Conservation (phyloP, 2,888 invertebrate genomes). For the Ganaspis brasiliensis region DNA sequence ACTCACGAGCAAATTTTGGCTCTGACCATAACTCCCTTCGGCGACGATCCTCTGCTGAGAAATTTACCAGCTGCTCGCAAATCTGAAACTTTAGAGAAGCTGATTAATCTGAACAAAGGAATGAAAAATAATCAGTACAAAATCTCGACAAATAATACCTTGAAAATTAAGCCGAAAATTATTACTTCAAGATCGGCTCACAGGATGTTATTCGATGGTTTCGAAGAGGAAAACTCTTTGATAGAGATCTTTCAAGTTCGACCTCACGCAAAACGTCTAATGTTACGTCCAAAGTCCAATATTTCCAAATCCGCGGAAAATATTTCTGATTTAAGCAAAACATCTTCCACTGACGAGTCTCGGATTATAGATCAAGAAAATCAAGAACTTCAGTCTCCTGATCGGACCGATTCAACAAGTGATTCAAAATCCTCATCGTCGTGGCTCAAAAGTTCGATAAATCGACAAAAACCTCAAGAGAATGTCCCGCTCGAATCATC, state of each 20-base stretch:
- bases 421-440: constrained; percentile 46
- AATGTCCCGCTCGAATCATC: constrained; percentile 67
- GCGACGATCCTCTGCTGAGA: constrained; percentile 92
- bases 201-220: constrained; percentile 92
- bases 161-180: constrained; percentile 83
- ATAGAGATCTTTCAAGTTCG: constrained; percentile 83
- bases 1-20: constrained; percentile 89
- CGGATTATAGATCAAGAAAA: constrained; percentile 48
- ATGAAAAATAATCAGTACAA: constrained; percentile 84
- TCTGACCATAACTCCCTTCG: constrained; percentile 91
- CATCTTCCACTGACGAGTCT: not conserved
- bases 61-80: constrained; percentile 84
- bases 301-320: constrained; percentile 22
- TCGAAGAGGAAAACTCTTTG: constrained; percentile 89
- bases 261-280: constrained; percentile 88
- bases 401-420: too few species aligned
- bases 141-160: constrained; percentile 82
- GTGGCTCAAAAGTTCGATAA: constrained; percentile 69
- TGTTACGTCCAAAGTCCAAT: constrained; percentile 83
- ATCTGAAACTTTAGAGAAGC: constrained; percentile 86
- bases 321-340: too few species aligned
- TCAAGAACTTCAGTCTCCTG: constrained; percentile 67
- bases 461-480: constrained; percentile 58
- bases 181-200: constrained; percentile 76
- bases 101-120: constrained; percentile 86